These are phyloP conservation scores for Peromyscus melanophrys DNA, from an alignment of 2,797 vertebrate species.

Conservation along the genomic window DNA sequence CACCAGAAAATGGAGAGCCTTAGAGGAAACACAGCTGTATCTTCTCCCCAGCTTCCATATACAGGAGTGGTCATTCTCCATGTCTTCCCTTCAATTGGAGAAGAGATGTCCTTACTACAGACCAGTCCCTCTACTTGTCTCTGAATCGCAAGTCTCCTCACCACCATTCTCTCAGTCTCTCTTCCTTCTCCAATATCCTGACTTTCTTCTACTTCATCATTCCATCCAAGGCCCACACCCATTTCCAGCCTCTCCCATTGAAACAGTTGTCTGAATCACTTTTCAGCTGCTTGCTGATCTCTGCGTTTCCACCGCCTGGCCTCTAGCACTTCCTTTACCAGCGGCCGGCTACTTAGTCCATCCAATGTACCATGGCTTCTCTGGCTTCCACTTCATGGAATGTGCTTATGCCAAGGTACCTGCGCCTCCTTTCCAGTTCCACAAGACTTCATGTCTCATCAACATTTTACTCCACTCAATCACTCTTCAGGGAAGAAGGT, in stretches of 20 bases:
- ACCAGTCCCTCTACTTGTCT: neutral
- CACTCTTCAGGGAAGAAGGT: neutral
- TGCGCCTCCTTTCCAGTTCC: neutral
- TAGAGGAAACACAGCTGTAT: neutral
- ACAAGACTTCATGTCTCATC: neutral
- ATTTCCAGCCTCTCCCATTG: neutral
- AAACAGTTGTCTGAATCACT: neutral
- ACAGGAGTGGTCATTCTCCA: neutral
- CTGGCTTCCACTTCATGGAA: neutral
- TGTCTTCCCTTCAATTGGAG: neutral
- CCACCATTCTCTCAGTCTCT: neutral
- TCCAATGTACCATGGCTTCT: neutral
- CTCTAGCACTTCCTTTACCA: constrained; percentile 12
- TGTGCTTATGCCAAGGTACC: neutral
- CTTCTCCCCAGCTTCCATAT: neutral
- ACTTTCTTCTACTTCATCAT: neutral
- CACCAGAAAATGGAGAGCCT: neutral
- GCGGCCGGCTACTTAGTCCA: neutral
- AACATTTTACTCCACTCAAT: neutral
- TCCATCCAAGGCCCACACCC: constrained; percentile 2
- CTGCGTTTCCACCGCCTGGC: neutral
- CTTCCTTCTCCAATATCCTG: neutral
- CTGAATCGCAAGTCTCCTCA: neutral
- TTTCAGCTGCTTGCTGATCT: neutral
- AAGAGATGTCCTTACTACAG: neutral